phyloP scores from a whole-genome alignment of 2,113 vertebrate genomes.

The Leptocoma aspasia region DNA sequence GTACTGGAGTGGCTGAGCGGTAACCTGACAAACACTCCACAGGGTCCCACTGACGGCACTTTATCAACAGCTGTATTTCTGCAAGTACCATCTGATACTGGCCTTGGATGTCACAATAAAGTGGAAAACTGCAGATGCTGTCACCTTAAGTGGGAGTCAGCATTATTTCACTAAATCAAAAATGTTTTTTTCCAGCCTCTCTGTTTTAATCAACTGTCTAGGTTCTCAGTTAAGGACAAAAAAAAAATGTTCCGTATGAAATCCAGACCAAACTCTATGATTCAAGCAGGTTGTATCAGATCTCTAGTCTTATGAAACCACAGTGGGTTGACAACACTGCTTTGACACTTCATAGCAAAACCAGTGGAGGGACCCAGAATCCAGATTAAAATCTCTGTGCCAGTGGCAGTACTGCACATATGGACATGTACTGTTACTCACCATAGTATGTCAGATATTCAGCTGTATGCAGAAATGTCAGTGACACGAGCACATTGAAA shows the following conservation, averaged over 20 bases:
- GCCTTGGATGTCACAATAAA: neutral
- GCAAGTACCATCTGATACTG: neutral
- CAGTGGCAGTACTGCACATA: neutral
- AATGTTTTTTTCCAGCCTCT: neutral
- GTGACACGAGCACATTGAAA: constrained; percentile 92
- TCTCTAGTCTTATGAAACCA: neutral
- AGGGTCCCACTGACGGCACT: neutral
- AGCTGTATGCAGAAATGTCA: constrained; percentile 93
- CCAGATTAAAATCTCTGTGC: neutral
- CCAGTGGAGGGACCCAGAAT: neutral
- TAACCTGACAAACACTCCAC: neutral
- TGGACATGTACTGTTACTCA: constrained; percentile 43
- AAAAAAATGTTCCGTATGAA: neutral
- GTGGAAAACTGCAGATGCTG: neutral
- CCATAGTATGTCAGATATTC: constrained; percentile 96
- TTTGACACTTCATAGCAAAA: neutral
- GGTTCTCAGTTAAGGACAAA: neutral
- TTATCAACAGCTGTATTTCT: neutral
- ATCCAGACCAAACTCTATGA: neutral
- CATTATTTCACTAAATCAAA: neutral
- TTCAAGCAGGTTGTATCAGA: neutral
- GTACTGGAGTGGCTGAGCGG: neutral
- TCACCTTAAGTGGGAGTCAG: neutral
- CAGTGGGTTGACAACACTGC: neutral
- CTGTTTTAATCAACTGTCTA: neutral